Evolutionary conservation across 2,888 invertebrate species (phyloP), one percentile per base, ranked within the genome.

Genomic region (Habroteleia sp.): DNA sequence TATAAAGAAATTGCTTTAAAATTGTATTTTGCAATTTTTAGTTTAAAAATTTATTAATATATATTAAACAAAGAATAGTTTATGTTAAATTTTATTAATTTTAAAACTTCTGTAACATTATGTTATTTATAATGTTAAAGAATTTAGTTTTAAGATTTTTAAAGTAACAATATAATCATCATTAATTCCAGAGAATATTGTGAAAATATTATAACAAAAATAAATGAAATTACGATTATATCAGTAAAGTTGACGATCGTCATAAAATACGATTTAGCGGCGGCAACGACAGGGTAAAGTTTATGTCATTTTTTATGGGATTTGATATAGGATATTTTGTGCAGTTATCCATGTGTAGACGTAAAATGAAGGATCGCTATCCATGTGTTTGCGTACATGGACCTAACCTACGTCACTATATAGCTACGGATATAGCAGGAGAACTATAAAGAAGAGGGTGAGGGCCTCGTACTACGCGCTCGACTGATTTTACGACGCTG

Each of bases 401-500:
- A 74, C 75, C 74, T 68, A 78, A 77, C 78, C 62, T 74, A 73
- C 66, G 73, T 71, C 74, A 68, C 42, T 44, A 39, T 33, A 69
- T 68, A 71, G 69, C 60, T 63, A 35, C 35, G 66, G 58, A 65
- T 50, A 62, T 16, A 10, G 41, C 3, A 27, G 23, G 14, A 11
- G 14, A 10, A 20, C 2, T 8, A 13, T 35, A 25, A 29, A 29
- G 8, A 3, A 23, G 27, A 76, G 78, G 31, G 37, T 23, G 76
- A 74, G 79, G 25, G 23, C 74, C 81, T 81, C 82, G 80, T 83
- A 79, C 81, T 80, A 78, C 82, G 80, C 84, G 85, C 84, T 83
- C 80, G 83, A 81, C 85, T 87, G 86, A 87, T 83, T 88, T 87
- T 87, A 87, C 83, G 87, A 86, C 84, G 84, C 84, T 80, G 56